A percentile compares a stretch with the other conserved stretches of the same genome.
Conservation (phyloP, 2,888 invertebrate species). For the Tetropium fuscum region DNA sequence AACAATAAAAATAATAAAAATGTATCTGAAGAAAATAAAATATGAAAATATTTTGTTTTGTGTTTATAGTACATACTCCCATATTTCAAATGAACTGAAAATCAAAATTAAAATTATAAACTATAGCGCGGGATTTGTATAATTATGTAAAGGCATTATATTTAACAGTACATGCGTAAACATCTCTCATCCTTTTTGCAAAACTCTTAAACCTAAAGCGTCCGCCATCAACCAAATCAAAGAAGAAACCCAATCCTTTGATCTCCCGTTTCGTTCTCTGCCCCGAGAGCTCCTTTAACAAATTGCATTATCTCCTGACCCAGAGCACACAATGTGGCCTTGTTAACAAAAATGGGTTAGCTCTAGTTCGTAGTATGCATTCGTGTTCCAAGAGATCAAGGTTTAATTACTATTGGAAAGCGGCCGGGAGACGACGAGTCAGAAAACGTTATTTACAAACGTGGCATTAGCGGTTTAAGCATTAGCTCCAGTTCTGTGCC, state of each 20-base stretch:
- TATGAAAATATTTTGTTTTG: no score
- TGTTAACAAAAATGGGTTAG: conserved; percentile 31
- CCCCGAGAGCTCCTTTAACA: background rate
- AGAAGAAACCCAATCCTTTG: conserved; percentile 31
- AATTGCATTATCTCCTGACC: conserved; percentile 33
- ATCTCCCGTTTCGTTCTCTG: conserved; percentile 19
- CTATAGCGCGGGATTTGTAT: no score
- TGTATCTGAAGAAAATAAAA: no score
- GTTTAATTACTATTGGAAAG: conserved; percentile 37
- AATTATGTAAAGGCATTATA: no score
- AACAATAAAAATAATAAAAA: no score
- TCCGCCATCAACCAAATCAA: conserved; percentile 25
- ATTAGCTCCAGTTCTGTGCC: conserved; percentile 28
- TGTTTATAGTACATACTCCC: no score
- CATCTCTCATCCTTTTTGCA: no score
- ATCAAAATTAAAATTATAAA: no score
- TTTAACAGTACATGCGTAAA: no score
- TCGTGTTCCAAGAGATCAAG: conserved; percentile 2
- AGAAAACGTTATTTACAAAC: conserved; percentile 35
- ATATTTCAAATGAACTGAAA: no score
- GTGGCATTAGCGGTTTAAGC: conserved; percentile 31
- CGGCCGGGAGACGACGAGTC: conserved; percentile 30
- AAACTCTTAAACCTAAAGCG: conserved; percentile 8
- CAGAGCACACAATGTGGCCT: conserved; percentile 31
- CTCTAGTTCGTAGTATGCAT: background rate